These are phyloP conservation scores for Palaemon carinicauda DNA, from an alignment of 1,140 invertebrate species.

Conservation along the genomic window DNA sequence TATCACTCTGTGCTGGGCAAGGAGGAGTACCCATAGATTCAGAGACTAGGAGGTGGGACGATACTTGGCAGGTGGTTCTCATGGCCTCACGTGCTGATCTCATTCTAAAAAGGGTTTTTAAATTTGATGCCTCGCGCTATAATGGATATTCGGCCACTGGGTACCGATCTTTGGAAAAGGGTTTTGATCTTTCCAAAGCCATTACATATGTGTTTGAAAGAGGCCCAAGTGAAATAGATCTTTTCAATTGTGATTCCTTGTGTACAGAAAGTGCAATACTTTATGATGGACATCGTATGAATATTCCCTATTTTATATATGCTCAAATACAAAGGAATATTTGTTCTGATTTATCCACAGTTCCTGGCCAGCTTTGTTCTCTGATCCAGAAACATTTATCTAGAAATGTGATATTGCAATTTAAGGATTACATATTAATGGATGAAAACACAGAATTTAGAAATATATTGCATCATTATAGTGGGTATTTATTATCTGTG, in stretches of 20 bases:
- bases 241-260: not conserved
- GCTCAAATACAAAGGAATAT: conserved; percentile 13
- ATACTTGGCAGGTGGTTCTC: conserved; percentile 73
- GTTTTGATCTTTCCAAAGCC: conserved; percentile 68
- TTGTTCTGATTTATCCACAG: not conserved
- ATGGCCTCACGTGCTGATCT: conserved; percentile 71
- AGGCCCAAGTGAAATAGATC: not conserved
- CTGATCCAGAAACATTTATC: not conserved
- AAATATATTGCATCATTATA: too few relatives aligned
- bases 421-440: too few relatives aligned
- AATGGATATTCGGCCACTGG: conserved; percentile 67
- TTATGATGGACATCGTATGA: not conserved
- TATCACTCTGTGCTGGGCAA: conserved; percentile 73
- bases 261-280: not conserved
- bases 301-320: conserved; percentile 10
- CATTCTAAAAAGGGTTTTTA: conserved; percentile 65
- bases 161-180: conserved; percentile 69
- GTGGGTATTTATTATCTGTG: too few relatives aligned
- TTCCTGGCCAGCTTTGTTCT: not conserved
- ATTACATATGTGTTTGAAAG: conserved; percentile 67
- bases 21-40: conserved; percentile 70
- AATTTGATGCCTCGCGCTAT: conserved; percentile 65
- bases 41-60: conserved; percentile 68
- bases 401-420: not conserved
- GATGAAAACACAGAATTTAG: too few relatives aligned